Evolutionary conservation across 1,140 invertebrate genomes (phyloP), one percentile per base, ranked within the genome.

Genomic region (Drosophila obscura): DNA sequence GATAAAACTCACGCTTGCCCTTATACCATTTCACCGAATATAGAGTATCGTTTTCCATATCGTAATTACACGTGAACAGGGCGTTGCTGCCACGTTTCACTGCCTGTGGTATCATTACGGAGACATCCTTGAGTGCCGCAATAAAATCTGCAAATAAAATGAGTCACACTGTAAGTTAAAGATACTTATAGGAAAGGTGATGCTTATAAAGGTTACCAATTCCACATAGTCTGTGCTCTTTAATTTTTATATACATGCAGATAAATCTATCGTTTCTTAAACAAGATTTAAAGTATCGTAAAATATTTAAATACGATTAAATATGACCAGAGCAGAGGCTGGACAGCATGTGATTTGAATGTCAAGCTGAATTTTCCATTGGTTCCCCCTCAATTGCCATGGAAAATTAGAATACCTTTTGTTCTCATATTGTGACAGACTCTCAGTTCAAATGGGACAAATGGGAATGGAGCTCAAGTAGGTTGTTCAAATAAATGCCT

Each of bases 21-120:
- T 91, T 92, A 92, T 97, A 97, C 96, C 96, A 97, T 93, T 97
- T 97, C 76, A 97, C 95, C 64, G 96, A 95, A 92, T 97, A 97
- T 58, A 97, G 93, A 35, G 94, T 94, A 73, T 96, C 96, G 31
- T 94, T 94, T 85, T 96, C 96, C 90, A 96, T 93, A 91, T 96
- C 95, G 90, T 96, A 97, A 90, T 94, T 94, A 91, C 96, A 97
- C 83, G 94, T 94, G 80, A 97, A 93, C 66, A 94, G 93, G 31
- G 95, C 95, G 39, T 94, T 94, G 60, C 95, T 94, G 43, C 95
- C 95, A 43, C 94, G 94, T 79, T 94, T 94, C 43, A 95, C 95
- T 28, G 94, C 95, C 80, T 94, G 93, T 24, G 96, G 96, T 77
- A 95, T 94, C 80, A 93, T 93, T 84, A 96, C 93, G 78, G 93